Conservation (phyloP, 2,888 invertebrate species). For the Leucophenga montana region DNA sequence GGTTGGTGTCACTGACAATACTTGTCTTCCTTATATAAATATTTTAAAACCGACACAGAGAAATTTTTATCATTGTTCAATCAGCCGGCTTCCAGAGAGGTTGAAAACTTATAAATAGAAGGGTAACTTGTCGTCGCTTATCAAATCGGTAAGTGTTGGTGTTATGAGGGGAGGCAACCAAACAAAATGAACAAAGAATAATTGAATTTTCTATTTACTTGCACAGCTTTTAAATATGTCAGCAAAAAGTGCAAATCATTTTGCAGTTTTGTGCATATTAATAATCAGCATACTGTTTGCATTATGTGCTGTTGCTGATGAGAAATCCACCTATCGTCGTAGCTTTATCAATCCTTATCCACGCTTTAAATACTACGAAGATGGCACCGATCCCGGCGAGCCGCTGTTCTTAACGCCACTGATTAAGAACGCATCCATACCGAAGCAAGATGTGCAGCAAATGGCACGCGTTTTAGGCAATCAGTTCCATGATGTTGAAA, state of each 20-base stretch:
- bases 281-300: conserved; percentile 24
- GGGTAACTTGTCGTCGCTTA: no score
- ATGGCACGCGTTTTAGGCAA: conserved; percentile 66
- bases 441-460: conserved; percentile 72
- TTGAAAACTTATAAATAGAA: neutral
- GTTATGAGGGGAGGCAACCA: no score
- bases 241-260: conserved; percentile 61
- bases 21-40: no score
- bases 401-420: conserved; percentile 72
- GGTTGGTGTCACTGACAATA: no score
- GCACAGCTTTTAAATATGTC: neutral
- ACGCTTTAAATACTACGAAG: conserved; percentile 57
- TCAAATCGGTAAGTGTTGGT: neutral
- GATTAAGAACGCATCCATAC: conserved; percentile 66
- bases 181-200: no score
- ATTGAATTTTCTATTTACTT: no score
- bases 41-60: no score
- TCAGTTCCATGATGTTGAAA: conserved; percentile 72
- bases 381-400: conserved; percentile 72
- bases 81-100: neutral
- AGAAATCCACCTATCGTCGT: conserved; percentile 44
- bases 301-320: conserved; percentile 1
- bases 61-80: no score
- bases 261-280: conserved; percentile 36
- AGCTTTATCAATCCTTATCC: conserved; percentile 73